Percentiles rank a stretch among this genome's conserved stretches.
Conservation (phyloP, 2,797 vertebrate genomes). For the Mallotus villosus region DNA sequence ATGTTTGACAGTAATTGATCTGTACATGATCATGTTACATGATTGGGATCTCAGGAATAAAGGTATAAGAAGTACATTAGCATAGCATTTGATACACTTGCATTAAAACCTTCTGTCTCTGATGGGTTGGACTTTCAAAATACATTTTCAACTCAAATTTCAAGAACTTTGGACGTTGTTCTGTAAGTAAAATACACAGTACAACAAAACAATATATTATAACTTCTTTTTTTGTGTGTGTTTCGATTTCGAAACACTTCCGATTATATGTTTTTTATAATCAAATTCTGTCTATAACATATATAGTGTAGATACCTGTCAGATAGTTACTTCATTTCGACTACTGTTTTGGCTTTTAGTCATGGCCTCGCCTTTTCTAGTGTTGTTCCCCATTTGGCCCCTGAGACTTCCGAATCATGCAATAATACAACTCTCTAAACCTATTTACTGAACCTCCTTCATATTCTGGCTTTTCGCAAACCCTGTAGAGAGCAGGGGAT, state of each 20-base stretch:
- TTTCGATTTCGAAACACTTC: too few relatives aligned
- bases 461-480: too few relatives aligned
- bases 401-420: background rate
- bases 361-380: background rate
- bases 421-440: background rate
- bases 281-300: too few relatives aligned
- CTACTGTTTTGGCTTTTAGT: background rate
- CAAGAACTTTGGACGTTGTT: background rate
- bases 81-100: background rate
- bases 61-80: background rate
- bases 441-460: too few relatives aligned
- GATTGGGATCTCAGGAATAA: background rate
- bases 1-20: conserved; percentile 3
- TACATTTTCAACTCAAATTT: background rate
- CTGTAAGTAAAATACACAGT: background rate
- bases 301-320: background rate
- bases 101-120: too few relatives aligned
- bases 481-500: too few relatives aligned
- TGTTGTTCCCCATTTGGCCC: background rate
- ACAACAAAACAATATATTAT: background rate
- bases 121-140: too few relatives aligned
- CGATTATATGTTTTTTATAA: too few relatives aligned
- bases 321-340: background rate
- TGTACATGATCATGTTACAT: background rate
- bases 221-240: too few relatives aligned